Evolutionary conservation across 2,797 vertebrate genomes (phyloP), one percentile per base, ranked within the genome.

Genomic region (Staurois parvus): DNA sequence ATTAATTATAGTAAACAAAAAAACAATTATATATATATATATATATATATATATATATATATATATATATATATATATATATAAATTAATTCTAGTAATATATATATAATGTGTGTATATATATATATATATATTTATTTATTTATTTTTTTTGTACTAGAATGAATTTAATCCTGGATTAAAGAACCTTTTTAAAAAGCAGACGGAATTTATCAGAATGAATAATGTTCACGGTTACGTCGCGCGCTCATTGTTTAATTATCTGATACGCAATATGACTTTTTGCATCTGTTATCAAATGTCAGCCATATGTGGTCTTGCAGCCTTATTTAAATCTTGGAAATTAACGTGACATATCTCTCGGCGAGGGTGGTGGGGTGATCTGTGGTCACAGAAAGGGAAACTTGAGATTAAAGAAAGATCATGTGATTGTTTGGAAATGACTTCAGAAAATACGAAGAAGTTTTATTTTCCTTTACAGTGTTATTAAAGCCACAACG

Each of bases 171-270:
- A 2, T 2, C 32, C 4, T 37, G 5, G 32, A 15, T 68, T 29
- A 68, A 68, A 30, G 13, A 32, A 29, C 19, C 28, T 30, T 37
- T 37, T 37, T 1, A 26, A 15, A 24, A 42, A 32, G 1, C 78
- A 72, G 67, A 48, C 28, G 2, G 42, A 48, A 56, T 8, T 4
- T 10, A 70, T 80, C 78, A 28, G 24, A 80, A 72, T 80, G 67
- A 80, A 68, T 80, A 80, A 80, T 81, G 59, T 72, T 42, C 34
- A 73, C 24, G 28, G 52, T 64, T 62, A 26, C 69, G 24, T 72
- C 15, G 48, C 30, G 19, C 59, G 69, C 70, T 81, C 79, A 66
- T 81, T 73, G 69, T 72, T 81, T 73, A 81, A 81, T 73, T 73
- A 73, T 64, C 69, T 73, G 69, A 72, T 45, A 64, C 70, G 11